phyloP scores from a whole-genome alignment of 2,888 invertebrate species.

The Gonocerus acuteangulatus region DNA sequence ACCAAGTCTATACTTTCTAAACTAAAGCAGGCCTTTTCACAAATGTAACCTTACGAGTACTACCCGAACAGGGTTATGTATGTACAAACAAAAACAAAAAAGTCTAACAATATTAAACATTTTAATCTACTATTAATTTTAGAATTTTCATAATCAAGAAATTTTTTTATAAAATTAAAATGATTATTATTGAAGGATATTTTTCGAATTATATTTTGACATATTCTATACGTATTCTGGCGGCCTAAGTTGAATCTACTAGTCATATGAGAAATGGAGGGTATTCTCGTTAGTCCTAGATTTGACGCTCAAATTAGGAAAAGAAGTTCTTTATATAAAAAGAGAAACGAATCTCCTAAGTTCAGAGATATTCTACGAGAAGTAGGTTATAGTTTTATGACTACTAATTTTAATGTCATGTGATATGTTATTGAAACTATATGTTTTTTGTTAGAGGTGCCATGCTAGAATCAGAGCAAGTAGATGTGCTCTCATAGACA shows the following conservation, averaged over 20 bases:
- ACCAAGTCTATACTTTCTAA: conserved; percentile 12
- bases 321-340: conserved; percentile 30
- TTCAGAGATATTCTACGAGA: conserved; percentile 44
- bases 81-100: background rate
- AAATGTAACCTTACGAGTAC: conserved; percentile 18
- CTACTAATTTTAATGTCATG: background rate
- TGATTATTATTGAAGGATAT: no score
- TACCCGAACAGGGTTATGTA: conserved; percentile 4
- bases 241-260: background rate
- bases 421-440: background rate
- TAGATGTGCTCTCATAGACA: conserved; percentile 39
- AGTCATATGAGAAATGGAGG: conserved; percentile 16
- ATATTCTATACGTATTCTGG: no score
- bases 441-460: conserved; percentile 24
- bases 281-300: conserved; percentile 33
- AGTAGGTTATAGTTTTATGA: conserved; percentile 39
- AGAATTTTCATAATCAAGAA: no score
- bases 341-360: conserved; percentile 42
- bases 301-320: conserved; percentile 30
- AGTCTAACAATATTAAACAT: background rate
- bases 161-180: no score
- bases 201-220: no score
- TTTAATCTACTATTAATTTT: no score
- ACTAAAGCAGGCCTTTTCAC: background rate
- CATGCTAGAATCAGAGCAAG: conserved; percentile 28